These are phyloP conservation scores for Uria lomvia DNA, from an alignment of 2,113 vertebrate species.

Conservation along the genomic window DNA sequence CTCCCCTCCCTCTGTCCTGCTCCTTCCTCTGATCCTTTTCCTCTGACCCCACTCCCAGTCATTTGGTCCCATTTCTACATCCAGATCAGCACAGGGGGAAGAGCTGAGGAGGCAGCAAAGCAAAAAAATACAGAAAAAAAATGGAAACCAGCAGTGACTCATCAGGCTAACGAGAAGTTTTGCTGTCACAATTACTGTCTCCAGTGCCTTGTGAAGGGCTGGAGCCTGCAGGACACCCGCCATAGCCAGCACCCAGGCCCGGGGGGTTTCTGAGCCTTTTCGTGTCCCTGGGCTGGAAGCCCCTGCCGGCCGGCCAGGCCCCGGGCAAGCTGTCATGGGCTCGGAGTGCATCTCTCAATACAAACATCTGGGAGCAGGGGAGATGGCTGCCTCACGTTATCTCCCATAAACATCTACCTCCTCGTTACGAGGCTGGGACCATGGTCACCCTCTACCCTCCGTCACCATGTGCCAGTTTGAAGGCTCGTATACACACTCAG, in stretches of 20 bases:
- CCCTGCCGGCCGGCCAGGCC: accelerated
- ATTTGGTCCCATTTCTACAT: not conserved
- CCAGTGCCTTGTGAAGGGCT: not conserved
- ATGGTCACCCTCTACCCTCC: not conserved
- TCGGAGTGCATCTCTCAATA: not conserved
- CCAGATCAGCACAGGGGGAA: not conserved
- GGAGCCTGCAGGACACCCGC: not conserved
- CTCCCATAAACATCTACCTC: not conserved
- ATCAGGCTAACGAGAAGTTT: not conserved
- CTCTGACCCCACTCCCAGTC: too few relatives aligned
- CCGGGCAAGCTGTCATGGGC: accelerated
- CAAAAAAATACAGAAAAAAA: not conserved
- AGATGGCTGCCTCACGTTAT: accelerated
- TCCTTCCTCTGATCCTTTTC: not conserved
- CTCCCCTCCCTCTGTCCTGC: not conserved
- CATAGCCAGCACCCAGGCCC: not conserved
- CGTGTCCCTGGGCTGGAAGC: not conserved
- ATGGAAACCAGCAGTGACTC: not conserved
- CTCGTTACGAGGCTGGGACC: accelerated
- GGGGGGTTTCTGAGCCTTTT: not conserved
- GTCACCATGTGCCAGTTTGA: not conserved
- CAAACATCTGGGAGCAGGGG: accelerated
- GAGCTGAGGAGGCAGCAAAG: not conserved
- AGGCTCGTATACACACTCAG: not conserved
- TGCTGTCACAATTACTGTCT: not conserved